Evolutionary conservation across 2,888 invertebrate species (phyloP).

Genomic region (Mycogona germanica): DNA sequence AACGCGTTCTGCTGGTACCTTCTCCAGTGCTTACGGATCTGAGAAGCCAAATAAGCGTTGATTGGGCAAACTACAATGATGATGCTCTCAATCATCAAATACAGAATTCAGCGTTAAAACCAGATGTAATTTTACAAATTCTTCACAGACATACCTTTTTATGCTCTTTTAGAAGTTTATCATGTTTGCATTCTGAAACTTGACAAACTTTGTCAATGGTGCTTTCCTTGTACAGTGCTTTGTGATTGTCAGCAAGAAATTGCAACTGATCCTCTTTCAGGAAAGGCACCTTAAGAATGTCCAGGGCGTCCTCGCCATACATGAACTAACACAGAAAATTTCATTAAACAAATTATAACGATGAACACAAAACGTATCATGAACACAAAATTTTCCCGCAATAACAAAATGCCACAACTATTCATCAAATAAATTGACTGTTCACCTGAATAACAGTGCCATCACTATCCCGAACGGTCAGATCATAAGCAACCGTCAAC

Average conservation of each 20-base stretch:
- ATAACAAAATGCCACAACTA: conserved; percentile 6
- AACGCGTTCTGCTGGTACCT: conserved; percentile 26
- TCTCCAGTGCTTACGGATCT: conserved; percentile 1
- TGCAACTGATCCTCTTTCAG: conserved; percentile 58
- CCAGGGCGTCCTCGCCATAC: conserved; percentile 89
- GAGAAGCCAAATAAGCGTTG: too few species aligned
- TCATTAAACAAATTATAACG: neutral
- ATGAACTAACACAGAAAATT: conserved; percentile 47
- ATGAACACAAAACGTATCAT: neutral
- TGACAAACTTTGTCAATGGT: conserved; percentile 47
- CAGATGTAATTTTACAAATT: too few species aligned
- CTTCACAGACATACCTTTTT: conserved; percentile 38
- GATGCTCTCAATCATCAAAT: too few species aligned
- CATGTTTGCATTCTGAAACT: conserved; percentile 39
- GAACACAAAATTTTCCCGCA: neutral
- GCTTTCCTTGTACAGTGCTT: conserved; percentile 47
- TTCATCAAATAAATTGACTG: neutral
- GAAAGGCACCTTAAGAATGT: conserved; percentile 76
- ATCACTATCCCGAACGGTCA: conserved; percentile 92
- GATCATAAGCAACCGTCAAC: conserved; percentile 79
- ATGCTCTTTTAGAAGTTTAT: conserved; percentile 43
- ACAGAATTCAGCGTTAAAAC: too few species aligned
- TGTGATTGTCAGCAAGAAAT: conserved; percentile 69
- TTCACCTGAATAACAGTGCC: conserved; percentile 72
- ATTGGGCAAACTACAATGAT: too few species aligned